These are phyloP conservation scores for Brienomyrus longianalis DNA, from an alignment of 2,113 vertebrate genomes.

Conservation along the genomic window DNA sequence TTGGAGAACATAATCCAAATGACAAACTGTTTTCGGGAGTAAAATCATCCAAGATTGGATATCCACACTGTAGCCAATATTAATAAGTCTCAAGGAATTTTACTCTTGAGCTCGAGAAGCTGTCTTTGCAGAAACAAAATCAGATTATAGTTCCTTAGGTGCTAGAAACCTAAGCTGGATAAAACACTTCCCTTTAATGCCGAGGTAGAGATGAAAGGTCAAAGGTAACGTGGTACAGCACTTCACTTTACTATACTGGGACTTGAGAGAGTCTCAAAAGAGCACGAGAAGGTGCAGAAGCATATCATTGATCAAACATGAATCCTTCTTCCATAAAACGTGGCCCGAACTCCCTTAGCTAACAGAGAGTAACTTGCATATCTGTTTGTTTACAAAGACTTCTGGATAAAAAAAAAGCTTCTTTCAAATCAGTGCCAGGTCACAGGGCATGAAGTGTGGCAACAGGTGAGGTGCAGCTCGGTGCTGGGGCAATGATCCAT, in stretches of 20 bases:
- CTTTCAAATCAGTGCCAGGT: neutral
- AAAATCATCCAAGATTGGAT: neutral
- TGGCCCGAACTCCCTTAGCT: neutral
- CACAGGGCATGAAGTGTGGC: neutral
- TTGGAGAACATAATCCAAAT: neutral
- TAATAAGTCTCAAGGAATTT: neutral
- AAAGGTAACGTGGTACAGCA: neutral
- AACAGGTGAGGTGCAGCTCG: neutral
- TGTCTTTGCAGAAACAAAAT: neutral
- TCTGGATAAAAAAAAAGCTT: neutral
- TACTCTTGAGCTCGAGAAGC: neutral
- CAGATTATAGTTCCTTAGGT: neutral
- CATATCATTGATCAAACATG: neutral
- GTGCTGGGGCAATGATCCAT: neutral
- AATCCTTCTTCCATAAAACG: neutral
- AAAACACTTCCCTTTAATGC: neutral
- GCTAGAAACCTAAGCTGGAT: neutral
- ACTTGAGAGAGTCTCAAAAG: neutral
- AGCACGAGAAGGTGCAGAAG: neutral
- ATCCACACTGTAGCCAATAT: neutral
- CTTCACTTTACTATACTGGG: neutral
- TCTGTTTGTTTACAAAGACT: neutral
- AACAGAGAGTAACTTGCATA: neutral
- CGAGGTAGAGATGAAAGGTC: neutral
- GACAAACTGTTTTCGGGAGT: neutral